A percentile compares a stretch with the other conserved stretches of the same genome.
phyloP scores from a whole-genome alignment of 1,140 invertebrate species.

The Ceratosolen solmsi region DNA sequence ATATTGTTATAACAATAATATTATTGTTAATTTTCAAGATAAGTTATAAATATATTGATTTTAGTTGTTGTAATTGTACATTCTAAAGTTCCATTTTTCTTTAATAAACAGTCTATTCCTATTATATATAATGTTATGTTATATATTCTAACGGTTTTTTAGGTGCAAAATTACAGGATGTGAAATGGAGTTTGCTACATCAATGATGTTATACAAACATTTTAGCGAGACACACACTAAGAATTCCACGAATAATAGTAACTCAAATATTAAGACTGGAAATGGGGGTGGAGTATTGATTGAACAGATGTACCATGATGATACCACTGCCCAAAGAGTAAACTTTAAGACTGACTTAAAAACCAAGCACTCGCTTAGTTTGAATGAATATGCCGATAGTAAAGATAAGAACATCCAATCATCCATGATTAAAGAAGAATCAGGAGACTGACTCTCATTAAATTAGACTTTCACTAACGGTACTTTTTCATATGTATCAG shows the following conservation, averaged over 20 bases:
- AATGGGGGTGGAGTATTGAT: constrained; percentile 66
- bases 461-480: constrained; percentile 46
- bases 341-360: constrained; percentile 73
- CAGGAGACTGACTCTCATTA: constrained; percentile 60
- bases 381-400: constrained; percentile 57
- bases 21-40: too few species aligned
- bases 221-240: constrained; percentile 66
- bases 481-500: constrained; percentile 51
- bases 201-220: constrained; percentile 66
- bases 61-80: too few species aligned
- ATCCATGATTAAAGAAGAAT: constrained; percentile 60
- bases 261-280: constrained; percentile 69
- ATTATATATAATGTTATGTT: too few species aligned
- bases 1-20: too few species aligned
- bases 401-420: constrained; percentile 57
- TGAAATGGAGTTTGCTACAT: constrained; percentile 65
- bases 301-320: constrained; percentile 62
- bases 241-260: constrained; percentile 58
- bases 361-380: constrained; percentile 62
- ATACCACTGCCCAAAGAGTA: constrained; percentile 61
- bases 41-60: too few species aligned
- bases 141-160: too few species aligned
- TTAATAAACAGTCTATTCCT: not conserved
- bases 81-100: too few species aligned
- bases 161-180: constrained; percentile 67